Conservation (phyloP, 2,888 invertebrate genomes). For the Flabesymbios commensalis region DNA sequence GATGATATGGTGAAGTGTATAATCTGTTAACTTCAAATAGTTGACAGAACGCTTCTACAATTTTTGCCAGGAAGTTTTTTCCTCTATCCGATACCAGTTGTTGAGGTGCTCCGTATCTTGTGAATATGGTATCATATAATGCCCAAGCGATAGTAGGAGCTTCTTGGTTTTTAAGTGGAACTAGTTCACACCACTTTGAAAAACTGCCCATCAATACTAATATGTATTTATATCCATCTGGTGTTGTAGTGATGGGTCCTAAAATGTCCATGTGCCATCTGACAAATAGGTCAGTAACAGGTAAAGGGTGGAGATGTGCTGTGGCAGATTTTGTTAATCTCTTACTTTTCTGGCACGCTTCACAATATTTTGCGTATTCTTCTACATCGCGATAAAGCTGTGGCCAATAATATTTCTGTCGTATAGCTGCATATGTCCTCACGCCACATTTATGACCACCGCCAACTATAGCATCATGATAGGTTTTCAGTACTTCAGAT, state of each 20-base stretch:
- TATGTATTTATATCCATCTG: slow-evolving; percentile 26
- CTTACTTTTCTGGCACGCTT: slow-evolving; percentile 26
- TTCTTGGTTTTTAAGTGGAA: slow-evolving; percentile 15
- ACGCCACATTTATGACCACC: slow-evolving; percentile 32
- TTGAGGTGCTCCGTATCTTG: slow-evolving; percentile 8
- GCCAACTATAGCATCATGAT: slow-evolving; percentile 25
- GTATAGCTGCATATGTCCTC: slow-evolving; percentile 27
- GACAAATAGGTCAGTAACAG: slow-evolving; percentile 15
- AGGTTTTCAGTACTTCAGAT: slow-evolving; percentile 23
- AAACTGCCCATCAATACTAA: slow-evolving; percentile 28
- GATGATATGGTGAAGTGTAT: slow-evolving; percentile 4
- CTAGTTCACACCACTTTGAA: slow-evolving; percentile 31
- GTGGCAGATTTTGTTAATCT: slow-evolving; percentile 7
- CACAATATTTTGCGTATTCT: slow-evolving; percentile 25
- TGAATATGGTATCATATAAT: slow-evolving; percentile 2
- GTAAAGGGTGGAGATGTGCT: slow-evolving; percentile 26
- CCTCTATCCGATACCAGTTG: background rate
- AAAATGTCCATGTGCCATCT: slow-evolving; percentile 34
- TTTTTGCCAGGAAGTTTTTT: background rate
- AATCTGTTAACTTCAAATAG: background rate
- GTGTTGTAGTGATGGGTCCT: slow-evolving; percentile 20
- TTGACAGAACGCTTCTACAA: background rate
- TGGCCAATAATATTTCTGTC: slow-evolving; percentile 34
- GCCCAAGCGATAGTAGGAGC: background rate
- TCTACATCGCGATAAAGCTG: slow-evolving; percentile 28